A percentile compares a stretch with the other conserved stretches of the same genome.
phyloP scores from a whole-genome alignment of 2,113 vertebrate species.

The Phyllostomus hastatus region DNA sequence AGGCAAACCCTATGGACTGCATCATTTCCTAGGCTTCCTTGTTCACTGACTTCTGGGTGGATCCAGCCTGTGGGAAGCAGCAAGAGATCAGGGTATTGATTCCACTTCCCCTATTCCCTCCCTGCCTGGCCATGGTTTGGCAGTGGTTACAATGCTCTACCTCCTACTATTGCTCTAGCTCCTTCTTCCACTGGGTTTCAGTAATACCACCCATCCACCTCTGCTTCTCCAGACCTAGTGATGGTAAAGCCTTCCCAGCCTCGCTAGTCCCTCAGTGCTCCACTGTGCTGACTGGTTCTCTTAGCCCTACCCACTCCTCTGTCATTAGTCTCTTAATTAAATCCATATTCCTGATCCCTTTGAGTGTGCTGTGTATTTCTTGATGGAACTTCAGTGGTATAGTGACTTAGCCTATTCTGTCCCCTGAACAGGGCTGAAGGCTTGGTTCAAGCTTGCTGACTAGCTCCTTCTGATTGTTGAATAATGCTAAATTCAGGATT shows the following conservation, averaged over 20 bases:
- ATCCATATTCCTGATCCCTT: neutral
- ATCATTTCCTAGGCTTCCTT: neutral
- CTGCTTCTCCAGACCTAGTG: neutral
- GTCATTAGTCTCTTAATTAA: neutral
- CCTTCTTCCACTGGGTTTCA: neutral
- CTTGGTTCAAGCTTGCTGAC: neutral
- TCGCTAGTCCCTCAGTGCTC: neutral
- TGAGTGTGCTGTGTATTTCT: neutral
- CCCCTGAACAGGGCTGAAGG: neutral
- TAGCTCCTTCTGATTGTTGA: neutral
- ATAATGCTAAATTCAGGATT: neutral
- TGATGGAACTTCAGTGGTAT: neutral
- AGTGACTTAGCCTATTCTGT: neutral
- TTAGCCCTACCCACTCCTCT: neutral
- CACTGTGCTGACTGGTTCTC: neutral
- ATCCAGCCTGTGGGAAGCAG: neutral
- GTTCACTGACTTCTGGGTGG: neutral
- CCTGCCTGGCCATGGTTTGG: neutral
- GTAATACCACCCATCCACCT: neutral
- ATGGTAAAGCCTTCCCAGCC: neutral
- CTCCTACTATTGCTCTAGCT: neutral
- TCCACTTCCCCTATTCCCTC: neutral
- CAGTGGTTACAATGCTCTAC: neutral
- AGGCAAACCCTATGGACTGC: neutral
- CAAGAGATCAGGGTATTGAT: neutral